Evolutionary conservation across 2,113 vertebrate species (phyloP), one percentile per base, ranked within the genome.

Genomic region (Labeo rohita): DNA sequence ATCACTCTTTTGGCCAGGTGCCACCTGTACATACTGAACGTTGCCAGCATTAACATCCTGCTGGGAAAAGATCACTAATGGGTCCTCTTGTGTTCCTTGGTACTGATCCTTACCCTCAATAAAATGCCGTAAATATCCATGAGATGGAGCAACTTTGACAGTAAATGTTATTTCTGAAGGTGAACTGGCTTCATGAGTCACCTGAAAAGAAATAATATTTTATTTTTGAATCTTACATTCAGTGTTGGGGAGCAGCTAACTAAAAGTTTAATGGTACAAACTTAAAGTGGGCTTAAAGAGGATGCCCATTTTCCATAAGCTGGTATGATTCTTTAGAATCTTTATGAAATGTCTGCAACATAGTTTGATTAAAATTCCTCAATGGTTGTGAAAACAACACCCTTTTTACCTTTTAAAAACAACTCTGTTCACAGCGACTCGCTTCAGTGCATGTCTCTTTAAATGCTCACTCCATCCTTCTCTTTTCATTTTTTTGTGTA

Each of bases 11-110:
- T 92, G 93, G 88, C 90, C 87, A 28, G 95, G 91, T 72, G 90
- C 91, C 43, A 91, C 92, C 90, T 97, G 97, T 83, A 97, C 88
- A 87, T 98, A 98, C 87, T 96, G 95, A 88, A 98, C 87, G 87
- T 93, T 93, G 8, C 96, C 97, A 18, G 90, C 90, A 13, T 97
- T 92, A 16, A 97, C 73, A 91, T 97, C 96, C 84, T 95, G 90
- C 56, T 97, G 96, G 8, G 93, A 96, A 91, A 98, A 99, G 0
- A 80, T 95, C 91, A 90, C 91, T 91, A 95, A 85, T 3, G 92
- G 94, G 2, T 92, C 94, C 68, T 91, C 91, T 28, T 94, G 86
- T 63, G 89, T 91, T 89, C 91, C 86, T 3, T 94, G 21, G 61
- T 94, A 94, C 56, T 84, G 89, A 65, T 94, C 93, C 68, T 94